Evolutionary conservation across 2,888 invertebrate genomes (phyloP).

Genomic region (Prosopocoilus inquinatus): DNA sequence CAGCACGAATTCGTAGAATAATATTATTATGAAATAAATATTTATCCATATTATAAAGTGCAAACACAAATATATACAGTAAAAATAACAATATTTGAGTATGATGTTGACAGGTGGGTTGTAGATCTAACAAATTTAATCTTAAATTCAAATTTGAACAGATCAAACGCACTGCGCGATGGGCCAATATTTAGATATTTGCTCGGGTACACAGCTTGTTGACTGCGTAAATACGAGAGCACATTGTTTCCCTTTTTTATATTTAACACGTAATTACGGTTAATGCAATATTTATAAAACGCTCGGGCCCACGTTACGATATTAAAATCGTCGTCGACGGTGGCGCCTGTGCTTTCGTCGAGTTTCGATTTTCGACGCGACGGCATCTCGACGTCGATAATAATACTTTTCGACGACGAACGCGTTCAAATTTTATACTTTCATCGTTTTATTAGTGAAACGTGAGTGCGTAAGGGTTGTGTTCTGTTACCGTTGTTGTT

Average conservation of each 20-base stretch:
- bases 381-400: too few relatives aligned
- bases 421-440: too few relatives aligned
- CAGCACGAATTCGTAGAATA: neutral
- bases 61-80: conserved; percentile 22
- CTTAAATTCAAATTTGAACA: conserved; percentile 54
- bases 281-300: conserved; percentile 21
- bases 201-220: conserved; percentile 51
- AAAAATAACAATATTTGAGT: conserved; percentile 50
- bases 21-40: conserved; percentile 13
- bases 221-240: conserved; percentile 50
- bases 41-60: conserved; percentile 16
- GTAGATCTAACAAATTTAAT: conserved; percentile 52
- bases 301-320: neutral
- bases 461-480: too few relatives aligned
- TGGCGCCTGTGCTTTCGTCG: too few relatives aligned
- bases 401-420: too few relatives aligned
- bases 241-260: conserved; percentile 48
- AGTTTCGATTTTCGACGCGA: too few relatives aligned
- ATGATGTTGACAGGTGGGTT: conserved; percentile 50
- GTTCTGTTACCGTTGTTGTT: too few relatives aligned
- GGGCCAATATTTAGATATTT: conserved; percentile 54
- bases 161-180: conserved; percentile 51
- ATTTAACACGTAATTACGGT: conserved; percentile 28
- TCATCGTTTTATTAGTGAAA: too few relatives aligned
- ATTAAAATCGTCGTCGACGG: neutral